phyloP scores from a whole-genome alignment of 2,888 invertebrate genomes.

The Chromoteleia sp. region DNA sequence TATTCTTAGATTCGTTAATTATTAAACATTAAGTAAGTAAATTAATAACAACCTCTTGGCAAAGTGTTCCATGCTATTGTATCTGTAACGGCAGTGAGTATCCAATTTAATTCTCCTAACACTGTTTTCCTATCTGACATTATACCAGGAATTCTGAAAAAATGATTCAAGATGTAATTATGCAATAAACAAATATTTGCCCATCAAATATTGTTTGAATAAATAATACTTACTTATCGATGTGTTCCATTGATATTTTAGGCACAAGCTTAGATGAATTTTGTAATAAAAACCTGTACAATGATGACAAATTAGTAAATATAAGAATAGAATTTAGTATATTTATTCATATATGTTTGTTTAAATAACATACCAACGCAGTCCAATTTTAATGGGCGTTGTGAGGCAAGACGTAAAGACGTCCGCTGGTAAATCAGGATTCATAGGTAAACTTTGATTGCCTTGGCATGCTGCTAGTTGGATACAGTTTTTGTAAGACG shows the following conservation, averaged over 20 bases:
- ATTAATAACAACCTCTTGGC: constrained; percentile 92
- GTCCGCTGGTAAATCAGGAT: constrained; percentile 98
- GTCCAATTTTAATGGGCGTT: constrained; percentile 98
- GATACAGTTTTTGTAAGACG: constrained; percentile 95
- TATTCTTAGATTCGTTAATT: too few relatives aligned
- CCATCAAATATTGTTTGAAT: constrained; percentile 10
- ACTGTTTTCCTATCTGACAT: constrained; percentile 97
- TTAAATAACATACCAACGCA: constrained; percentile 89
- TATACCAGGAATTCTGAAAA: constrained; percentile 95
- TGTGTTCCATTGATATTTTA: constrained; percentile 92
- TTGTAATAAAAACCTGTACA: constrained; percentile 91
- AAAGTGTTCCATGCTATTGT: constrained; percentile 99
- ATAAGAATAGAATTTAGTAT: too few relatives aligned
- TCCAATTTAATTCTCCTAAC: constrained; percentile 99
- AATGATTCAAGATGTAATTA: too few relatives aligned
- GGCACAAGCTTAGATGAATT: constrained; percentile 93
- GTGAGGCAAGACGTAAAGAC: constrained; percentile 99
- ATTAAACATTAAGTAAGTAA: constrained; percentile 66
- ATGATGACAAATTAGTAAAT: background rate
- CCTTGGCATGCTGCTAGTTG: constrained; percentile 98
- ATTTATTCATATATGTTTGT: too few relatives aligned
- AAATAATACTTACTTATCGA: constrained; percentile 91
- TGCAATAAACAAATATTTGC: too few relatives aligned
- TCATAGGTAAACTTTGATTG: constrained; percentile 98
- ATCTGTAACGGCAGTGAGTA: constrained; percentile 99